Base-by-base conservation (phyloP, 2,888 invertebrate species). In the Psylliodes chrysocephalus region DNA sequence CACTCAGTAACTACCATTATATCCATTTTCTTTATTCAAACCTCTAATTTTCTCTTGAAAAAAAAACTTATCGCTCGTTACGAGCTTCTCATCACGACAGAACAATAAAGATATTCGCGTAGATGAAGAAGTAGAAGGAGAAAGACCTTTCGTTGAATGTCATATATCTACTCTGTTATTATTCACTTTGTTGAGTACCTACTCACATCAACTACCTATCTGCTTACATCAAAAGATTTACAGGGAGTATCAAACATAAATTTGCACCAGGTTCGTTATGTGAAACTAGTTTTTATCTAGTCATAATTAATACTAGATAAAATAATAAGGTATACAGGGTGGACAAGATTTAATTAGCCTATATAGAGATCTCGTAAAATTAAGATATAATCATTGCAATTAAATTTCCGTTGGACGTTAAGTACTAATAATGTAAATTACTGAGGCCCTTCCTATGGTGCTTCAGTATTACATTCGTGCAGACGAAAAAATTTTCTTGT, bases 111-210 rank as follows among this genome's bases (percentile, higher is more conserved):
- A 19, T 33, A n/a, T 33, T 33, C 33, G 33, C 18, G 10, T 1
- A 12, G 44, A 28, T n/a, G n/a, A n/a, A n/a, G n/a, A n/a, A n/a
- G n/a, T n/a, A 18, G 6, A 12, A 44, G 18, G 33, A 33, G 33
- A 56, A 35, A 46, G 56, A 46, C 46, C 30, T 56, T 56, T 56
- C 46, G n/a, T 56, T 44, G 56, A 56, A 56, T 56, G 56, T 33
- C 56, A 56, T 33, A 33, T 33, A 44, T 17, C 30, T 19, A 55
- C 30, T 18, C 6, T 17, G 12, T n/a, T 44, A 44, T 44, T 44
- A 42, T 17, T 12, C 10, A 10, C 18, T 15, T 10, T 33, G 10
- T n/a, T n/a, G 10, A 33, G 8, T 33, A 33, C 33, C 8, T 33
- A 33, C 33, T n/a, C 10, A 33, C 5, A 33, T 5, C n/a, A 33